Conservation (phyloP, 2,113 vertebrate species). For the Heterocephalus glaber region DNA sequence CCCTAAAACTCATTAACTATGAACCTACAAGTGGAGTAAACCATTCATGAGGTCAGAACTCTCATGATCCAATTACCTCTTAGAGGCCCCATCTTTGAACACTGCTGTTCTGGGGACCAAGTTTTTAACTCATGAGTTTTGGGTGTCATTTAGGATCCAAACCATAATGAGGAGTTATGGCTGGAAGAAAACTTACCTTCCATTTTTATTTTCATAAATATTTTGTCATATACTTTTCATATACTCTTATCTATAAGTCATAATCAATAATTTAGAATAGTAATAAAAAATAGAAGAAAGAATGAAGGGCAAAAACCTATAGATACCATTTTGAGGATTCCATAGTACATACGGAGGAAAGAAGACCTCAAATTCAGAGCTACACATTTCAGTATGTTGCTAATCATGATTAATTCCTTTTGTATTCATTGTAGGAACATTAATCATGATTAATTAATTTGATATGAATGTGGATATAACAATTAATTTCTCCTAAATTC, state of each 20-base stretch:
- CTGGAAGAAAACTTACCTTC: neutral
- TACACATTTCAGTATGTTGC: slow-evolving; percentile 75
- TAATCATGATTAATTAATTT: slow-evolving; percentile 84
- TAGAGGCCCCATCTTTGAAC: neutral
- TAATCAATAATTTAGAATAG: neutral
- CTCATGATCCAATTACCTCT: neutral
- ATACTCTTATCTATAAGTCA: neutral
- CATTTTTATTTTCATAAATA: neutral
- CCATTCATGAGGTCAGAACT: neutral
- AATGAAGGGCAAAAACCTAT: neutral
- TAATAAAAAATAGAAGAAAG: neutral
- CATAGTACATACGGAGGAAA: neutral
- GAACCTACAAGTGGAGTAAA: neutral
- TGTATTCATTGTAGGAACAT: slow-evolving; percentile 79
- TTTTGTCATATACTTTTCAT: neutral
- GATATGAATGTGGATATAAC: slow-evolving; percentile 75
- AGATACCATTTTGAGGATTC: neutral
- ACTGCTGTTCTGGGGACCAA: neutral
- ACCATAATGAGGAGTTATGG: neutral
- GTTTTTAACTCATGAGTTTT: neutral
- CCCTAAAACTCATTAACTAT: neutral
- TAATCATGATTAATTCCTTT: slow-evolving; percentile 83
- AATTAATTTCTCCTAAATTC: slow-evolving; percentile 82
- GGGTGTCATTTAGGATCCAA: neutral
- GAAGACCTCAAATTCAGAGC: slow-evolving; percentile 62